These are phyloP conservation scores for Pterophyllum scalare DNA, from an alignment of 2,113 vertebrate genomes.

Conservation along the genomic window DNA sequence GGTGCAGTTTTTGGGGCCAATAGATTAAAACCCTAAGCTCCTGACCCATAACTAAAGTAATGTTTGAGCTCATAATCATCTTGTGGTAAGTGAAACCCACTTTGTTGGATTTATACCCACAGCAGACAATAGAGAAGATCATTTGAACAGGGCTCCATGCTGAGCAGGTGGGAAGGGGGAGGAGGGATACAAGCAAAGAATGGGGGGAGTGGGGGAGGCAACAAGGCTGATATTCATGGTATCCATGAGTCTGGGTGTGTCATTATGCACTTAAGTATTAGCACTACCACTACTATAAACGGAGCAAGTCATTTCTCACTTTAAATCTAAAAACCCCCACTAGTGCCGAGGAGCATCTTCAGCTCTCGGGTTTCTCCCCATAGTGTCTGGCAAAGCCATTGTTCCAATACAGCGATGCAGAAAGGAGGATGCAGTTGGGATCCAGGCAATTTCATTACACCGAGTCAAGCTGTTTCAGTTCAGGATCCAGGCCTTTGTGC, in stretches of 20 bases:
- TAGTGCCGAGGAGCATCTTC: neutral
- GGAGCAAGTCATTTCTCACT: neutral
- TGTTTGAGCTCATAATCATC: conserved; percentile 73
- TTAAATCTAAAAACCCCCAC: neutral
- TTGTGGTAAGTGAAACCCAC: conserved; percentile 67
- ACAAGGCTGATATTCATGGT: neutral
- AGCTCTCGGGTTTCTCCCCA: conserved; percentile 6
- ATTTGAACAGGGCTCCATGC: conserved; percentile 48
- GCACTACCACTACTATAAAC: neutral
- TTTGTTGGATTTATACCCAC: conserved; percentile 55
- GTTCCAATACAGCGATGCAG: conserved; percentile 53
- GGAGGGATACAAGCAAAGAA: neutral
- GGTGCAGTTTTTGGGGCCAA: conserved; percentile 38
- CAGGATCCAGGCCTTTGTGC: conserved; percentile 65
- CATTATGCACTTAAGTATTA: neutral
- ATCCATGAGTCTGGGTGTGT: neutral
- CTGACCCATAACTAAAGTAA: conserved; percentile 75
- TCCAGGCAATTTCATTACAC: conserved; percentile 65
- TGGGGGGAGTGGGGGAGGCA: neutral
- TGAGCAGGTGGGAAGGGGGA: neutral
- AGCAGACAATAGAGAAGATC: conserved; percentile 57
- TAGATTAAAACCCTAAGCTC: conserved; percentile 64
- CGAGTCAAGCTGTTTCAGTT: conserved; percentile 67
- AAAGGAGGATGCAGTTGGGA: conserved; percentile 54
- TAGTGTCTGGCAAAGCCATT: conserved; percentile 17